Base-by-base conservation (phyloP, 1,140 invertebrate species). In the Drosophila ohnishii region DNA sequence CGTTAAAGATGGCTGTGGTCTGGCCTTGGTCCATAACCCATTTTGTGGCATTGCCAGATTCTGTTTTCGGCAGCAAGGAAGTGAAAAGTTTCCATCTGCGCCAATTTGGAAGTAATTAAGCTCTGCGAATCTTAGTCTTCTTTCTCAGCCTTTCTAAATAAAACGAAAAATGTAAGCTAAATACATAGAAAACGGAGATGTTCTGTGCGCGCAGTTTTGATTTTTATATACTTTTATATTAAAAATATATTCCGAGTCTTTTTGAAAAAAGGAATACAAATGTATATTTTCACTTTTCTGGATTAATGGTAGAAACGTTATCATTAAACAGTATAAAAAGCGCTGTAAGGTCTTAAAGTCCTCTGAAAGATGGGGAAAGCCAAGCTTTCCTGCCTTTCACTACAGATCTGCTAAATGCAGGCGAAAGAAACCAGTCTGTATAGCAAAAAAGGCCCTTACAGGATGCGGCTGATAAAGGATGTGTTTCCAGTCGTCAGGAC, bases 21-120 rank as follows among this genome's bases (percentile, higher is more conserved):
- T 72, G 66, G 65, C 69, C 69, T 71, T 72, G 66, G 69, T 37
- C 66, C 69, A 71, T 71, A 72, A 72, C 69, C 69, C 69, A 72
- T 59, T 72, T 72, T 28, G 51, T 7, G 30, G 66, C 69, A 30
- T 22, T 66, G 62, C 62, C 65, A 66, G 44, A 59, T 48, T 32
- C 32, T 39, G 35, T 57, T 48, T 70, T n/a, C 64, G 22, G 51
- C 14, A 32, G 14, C 57, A 9, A 25, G 19, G n/a, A 51, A 73
- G 60, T 42, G 44, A 66, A 75, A 61, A 60, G 45, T 62, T 40
- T 25, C 14, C 45, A 25, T 35, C 35, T 19, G 39, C 25, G 28
- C 44, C 66, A 72, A 72, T 71, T 71, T 50, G 55, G 28, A 48
- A 40, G 39, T 71, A 59, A 71, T 71, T 71, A 72, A 13, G 37